phyloP scores from a whole-genome alignment of 2,888 invertebrate genomes.

The Campoplex nolae region DNA sequence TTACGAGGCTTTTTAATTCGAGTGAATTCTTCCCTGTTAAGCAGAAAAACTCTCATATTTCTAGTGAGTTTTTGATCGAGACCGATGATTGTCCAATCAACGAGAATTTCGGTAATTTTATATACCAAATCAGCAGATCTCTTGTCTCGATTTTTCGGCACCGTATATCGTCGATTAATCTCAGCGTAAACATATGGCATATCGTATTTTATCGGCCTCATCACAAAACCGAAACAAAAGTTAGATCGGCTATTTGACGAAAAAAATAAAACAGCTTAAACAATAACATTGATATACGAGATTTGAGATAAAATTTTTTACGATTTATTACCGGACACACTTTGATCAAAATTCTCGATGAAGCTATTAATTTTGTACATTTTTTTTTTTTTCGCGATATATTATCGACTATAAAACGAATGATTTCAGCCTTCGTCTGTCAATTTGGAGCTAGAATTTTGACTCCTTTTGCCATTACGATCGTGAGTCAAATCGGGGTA shows the following conservation, averaged over 20 bases:
- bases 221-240: neutral
- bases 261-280: neutral
- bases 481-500: neutral
- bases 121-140: neutral
- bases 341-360: neutral
- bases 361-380: neutral
- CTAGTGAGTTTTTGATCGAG: neutral
- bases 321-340: neutral
- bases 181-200: neutral
- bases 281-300: neutral
- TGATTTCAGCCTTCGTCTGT: neutral
- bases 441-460: neutral
- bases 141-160: neutral
- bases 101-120: neutral
- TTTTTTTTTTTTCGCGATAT: neutral
- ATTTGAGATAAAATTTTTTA: neutral
- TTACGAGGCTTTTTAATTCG: no score
- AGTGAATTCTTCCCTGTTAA: neutral
- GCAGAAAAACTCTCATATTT: neutral
- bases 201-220: neutral
- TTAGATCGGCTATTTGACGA: neutral
- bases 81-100: neutral
- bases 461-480: neutral
- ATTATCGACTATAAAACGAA: neutral
- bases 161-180: neutral